Percentiles rank a stretch among this genome's conserved stretches.
Evolutionary conservation across 2,113 vertebrate genomes (phyloP).

Genomic region (Symphodus melops): DNA sequence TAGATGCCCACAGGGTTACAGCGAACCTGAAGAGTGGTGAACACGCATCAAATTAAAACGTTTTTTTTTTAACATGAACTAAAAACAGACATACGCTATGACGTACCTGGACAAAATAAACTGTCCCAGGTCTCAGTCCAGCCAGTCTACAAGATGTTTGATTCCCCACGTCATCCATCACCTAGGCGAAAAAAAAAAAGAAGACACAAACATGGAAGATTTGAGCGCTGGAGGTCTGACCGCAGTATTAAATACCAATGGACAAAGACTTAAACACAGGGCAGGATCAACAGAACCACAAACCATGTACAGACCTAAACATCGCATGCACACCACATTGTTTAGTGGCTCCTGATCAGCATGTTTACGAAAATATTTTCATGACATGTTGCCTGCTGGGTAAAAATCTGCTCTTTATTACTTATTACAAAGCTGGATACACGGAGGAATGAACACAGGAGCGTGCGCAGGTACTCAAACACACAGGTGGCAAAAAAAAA

Average conservation of each 20-base stretch:
- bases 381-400: conserved; percentile 62
- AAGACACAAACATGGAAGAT: conserved; percentile 54
- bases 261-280: conserved; percentile 50
- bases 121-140: conserved; percentile 92
- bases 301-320: conserved; percentile 66
- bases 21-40: conserved; percentile 86
- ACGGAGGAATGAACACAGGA: conserved; percentile 33
- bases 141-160: conserved; percentile 96
- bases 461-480: conserved; percentile 31
- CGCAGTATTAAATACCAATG: conserved; percentile 63
- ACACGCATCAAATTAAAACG: not conserved
- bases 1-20: conserved; percentile 97
- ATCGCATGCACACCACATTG: conserved; percentile 63
- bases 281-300: conserved; percentile 52
- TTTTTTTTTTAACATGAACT: not conserved
- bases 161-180: conserved; percentile 96
- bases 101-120: conserved; percentile 94
- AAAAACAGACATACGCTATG: not conserved
- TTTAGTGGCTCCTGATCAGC: conserved; percentile 70
- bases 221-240: conserved; percentile 57
- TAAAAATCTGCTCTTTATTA: conserved; percentile 78
- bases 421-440: conserved; percentile 60
- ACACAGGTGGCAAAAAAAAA: not conserved
- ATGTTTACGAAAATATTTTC: conserved; percentile 73
- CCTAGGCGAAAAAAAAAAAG: conserved; percentile 76